Evolutionary conservation across 2,888 invertebrate species (phyloP), one percentile per base, ranked within the genome.

Genomic region (Adelognathus sp.): DNA sequence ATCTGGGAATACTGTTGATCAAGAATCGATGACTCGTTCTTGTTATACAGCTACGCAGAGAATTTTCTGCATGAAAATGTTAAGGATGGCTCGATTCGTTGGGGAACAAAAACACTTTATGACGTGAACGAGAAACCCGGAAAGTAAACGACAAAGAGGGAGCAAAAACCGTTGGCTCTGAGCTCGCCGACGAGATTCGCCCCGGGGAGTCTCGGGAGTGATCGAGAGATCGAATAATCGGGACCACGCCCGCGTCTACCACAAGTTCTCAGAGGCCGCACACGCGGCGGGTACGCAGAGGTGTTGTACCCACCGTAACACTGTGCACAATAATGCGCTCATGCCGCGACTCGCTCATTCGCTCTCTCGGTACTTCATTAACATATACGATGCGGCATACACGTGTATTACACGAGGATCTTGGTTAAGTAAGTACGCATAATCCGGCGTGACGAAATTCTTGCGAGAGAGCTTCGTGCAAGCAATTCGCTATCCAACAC

Each of bases 361-460:
- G 9, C 50, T 24, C 50, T 50, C 50, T 50, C 39, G 14, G 27
- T 33, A 58, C 66, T 41, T 41, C 71, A 71, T 71, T 52, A 33
- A 52, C 39, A 71, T 66, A 60, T 63, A 60, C 16, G 24, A 33
- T 64, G 67, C n/a, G n/a, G n/a, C 61, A 44, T 69, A 75, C 66
- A 46, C 29, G 61, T 66, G 67, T 64, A 56, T n/a, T 44, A 77
- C 61, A 71, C 11, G 67, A 61, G 27, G 52, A 71, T 71, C 27
- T 66, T 36, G 41, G n/a, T n/a, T 52, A 44, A 31, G 31, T 50
- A 70, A 64, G 50, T 36, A 58, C 27, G 64, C 14, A 54, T 72
- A 77, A 67, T 72, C 61, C 50, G 24, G 33, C 46, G 36, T 70
- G 58, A 70, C 56, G 70, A 74, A 73, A 78, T 70, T 60, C 64